A percentile compares a stretch with the other conserved stretches of the same genome.
These are phyloP conservation scores for Hemitrygon akajei DNA, from an alignment of 2,797 vertebrate genomes.

Conservation along the genomic window DNA sequence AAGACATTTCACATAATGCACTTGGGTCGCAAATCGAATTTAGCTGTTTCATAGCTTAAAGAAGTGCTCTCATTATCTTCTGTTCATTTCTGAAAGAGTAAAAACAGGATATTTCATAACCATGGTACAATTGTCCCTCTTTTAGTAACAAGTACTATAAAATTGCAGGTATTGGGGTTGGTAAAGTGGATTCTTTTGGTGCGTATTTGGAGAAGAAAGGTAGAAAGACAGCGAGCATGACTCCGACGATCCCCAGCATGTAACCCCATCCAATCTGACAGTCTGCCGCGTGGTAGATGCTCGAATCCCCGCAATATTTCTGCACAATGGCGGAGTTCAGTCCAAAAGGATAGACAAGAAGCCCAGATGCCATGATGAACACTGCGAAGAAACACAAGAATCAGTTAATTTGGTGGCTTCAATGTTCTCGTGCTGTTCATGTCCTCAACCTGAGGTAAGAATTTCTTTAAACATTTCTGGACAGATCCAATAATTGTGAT, in stretches of 20 bases:
- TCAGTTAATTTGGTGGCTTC: constrained; percentile 12
- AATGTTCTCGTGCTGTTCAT: background rate
- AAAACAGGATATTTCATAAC: constrained; percentile 46
- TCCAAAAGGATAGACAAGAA: constrained; percentile 86
- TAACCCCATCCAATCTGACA: constrained; percentile 93
- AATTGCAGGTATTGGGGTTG: constrained; percentile 82
- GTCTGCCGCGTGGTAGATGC: constrained; percentile 82
- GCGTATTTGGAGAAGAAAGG: constrained; percentile 95
- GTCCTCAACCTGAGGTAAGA: background rate
- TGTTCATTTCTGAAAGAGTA: constrained; percentile 29
- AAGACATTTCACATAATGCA: constrained; percentile 61
- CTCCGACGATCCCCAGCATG: constrained; percentile 87
- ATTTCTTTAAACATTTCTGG: background rate
- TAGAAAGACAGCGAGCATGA: constrained; percentile 89
- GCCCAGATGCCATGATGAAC: constrained; percentile 86
- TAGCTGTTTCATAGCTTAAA: background rate
- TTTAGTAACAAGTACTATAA: constrained; percentile 68
- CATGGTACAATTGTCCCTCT: constrained; percentile 40
- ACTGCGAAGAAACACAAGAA: constrained; percentile 58
- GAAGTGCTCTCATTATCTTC: background rate
- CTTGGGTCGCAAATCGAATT: constrained; percentile 44
- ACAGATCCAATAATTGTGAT: background rate
- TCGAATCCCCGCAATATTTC: constrained; percentile 77
- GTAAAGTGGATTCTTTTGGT: constrained; percentile 84
- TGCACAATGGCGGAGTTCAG: constrained; percentile 81